Percentiles rank a stretch among this genome's conserved stretches.
These are phyloP conservation scores for Sceloporus tristichus DNA, from an alignment of 2,113 vertebrate species.

Conservation along the genomic window DNA sequence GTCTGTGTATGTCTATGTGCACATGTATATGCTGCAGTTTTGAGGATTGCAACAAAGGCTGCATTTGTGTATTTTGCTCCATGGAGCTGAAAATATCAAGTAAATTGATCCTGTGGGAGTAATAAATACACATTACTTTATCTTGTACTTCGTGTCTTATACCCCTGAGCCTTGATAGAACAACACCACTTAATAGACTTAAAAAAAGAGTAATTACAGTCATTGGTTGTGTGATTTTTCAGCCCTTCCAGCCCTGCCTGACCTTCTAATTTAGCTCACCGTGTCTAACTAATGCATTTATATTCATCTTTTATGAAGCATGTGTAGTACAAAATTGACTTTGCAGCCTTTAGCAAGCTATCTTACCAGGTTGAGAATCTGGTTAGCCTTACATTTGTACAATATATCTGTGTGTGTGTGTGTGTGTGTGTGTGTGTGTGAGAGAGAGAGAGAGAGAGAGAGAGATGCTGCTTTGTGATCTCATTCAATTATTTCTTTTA, in stretches of 20 bases:
- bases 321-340: conserved; percentile 80
- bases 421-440: conserved; percentile 1
- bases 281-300: conserved; percentile 86
- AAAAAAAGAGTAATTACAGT: conserved; percentile 91
- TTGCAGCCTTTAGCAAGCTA: conserved; percentile 76
- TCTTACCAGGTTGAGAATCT: conserved; percentile 73
- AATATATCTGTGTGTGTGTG: conserved; percentile 4
- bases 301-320: conserved; percentile 88
- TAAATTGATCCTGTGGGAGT: conserved; percentile 90
- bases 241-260: conserved; percentile 86
- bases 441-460: background rate
- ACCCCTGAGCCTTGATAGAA: conserved; percentile 87
- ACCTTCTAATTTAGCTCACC: conserved; percentile 88
- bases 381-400: conserved; percentile 56
- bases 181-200: conserved; percentile 91
- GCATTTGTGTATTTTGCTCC: conserved; percentile 85
- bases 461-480: conserved; percentile 28
- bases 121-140: conserved; percentile 90
- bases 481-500: conserved; percentile 59
- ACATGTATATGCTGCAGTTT: conserved; percentile 66
- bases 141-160: conserved; percentile 89
- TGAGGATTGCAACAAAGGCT: conserved; percentile 81
- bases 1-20: no score
- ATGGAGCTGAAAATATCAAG: conserved; percentile 87
- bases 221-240: conserved; percentile 87